phyloP scores from a whole-genome alignment of 1,140 invertebrate species.

The Gonatopus flavifemur region DNA sequence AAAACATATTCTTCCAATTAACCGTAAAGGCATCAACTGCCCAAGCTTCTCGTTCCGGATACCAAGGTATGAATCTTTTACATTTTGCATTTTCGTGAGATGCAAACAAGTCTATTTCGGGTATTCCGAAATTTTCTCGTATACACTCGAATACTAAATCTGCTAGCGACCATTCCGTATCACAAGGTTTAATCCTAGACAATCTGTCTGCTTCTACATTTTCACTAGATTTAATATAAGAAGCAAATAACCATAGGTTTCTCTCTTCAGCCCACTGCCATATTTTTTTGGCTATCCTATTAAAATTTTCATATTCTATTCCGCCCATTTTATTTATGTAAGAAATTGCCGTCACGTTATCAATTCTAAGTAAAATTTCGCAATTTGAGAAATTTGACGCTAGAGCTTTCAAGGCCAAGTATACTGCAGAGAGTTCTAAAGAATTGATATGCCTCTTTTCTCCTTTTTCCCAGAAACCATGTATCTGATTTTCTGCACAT shows the following conservation, averaged over 20 bases:
- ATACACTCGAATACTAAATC: conserved; percentile 1
- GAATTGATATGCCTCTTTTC: conserved; percentile 12
- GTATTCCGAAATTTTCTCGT: conserved; percentile 2
- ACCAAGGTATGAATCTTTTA: conserved; percentile 9
- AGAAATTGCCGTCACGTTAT: conserved; percentile 11
- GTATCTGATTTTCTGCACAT: neutral
- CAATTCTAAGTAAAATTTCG: conserved; percentile 28
- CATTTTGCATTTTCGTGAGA: conserved; percentile 12
- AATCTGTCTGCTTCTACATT: conserved; percentile 7
- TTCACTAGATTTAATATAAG: conserved; percentile 6
- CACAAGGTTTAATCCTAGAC: conserved; percentile 4
- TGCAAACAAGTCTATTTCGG: conserved; percentile 15
- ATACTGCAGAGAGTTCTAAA: conserved; percentile 13
- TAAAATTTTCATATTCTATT: conserved; percentile 5
- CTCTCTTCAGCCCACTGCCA: conserved; percentile 11
- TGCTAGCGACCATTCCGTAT: conserved; percentile 11
- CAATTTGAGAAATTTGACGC: conserved; percentile 11
- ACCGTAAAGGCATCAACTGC: conserved; percentile 15
- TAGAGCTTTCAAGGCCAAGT: conserved; percentile 6
- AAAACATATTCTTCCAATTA: conserved; percentile 10
- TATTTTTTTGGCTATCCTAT: conserved; percentile 2
- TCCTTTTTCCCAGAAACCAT: neutral
- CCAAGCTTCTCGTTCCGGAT: conserved; percentile 9
- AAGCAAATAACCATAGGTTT: conserved; percentile 7
- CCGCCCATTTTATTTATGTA: conserved; percentile 17